phyloP scores from a whole-genome alignment of 2,113 vertebrate species.

The Pelmatolapia mariae region DNA sequence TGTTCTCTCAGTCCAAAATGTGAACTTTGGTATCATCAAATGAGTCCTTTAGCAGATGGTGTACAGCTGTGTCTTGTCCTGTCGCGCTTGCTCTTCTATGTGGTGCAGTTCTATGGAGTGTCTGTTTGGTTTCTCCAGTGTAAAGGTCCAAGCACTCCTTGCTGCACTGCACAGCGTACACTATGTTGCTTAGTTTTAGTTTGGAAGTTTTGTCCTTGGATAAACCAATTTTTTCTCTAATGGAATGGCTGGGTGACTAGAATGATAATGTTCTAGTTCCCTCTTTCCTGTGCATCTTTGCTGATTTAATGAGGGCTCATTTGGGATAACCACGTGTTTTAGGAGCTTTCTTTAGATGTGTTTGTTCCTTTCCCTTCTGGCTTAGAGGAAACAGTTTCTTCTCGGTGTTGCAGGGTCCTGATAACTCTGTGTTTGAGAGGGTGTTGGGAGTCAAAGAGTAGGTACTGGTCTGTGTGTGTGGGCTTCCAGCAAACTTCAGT shows the following conservation, averaged over 20 bases:
- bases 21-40: not conserved
- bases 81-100: rapidly evolving
- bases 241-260: not conserved
- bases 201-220: not conserved
- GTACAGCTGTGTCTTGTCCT: not conserved
- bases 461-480: not conserved
- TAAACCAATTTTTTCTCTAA: not conserved
- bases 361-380: not conserved
- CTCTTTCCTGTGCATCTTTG: not conserved
- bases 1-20: not conserved
- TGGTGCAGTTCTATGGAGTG: not conserved
- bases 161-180: not conserved
- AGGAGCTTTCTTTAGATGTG: not conserved
- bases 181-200: not conserved
- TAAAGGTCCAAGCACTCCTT: not conserved
- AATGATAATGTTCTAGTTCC: not conserved
- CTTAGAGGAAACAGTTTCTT: not conserved
- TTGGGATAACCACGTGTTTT: not conserved
- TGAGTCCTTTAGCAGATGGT: not conserved
- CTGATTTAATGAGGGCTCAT: not conserved
- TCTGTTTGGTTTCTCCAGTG: not conserved
- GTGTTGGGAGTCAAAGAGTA: not conserved
- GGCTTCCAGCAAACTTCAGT: not conserved
- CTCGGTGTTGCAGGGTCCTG: not conserved
- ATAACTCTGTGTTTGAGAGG: not conserved